These are phyloP conservation scores for Turritopsis rubra DNA, from an alignment of 30 jellyfish, hydroid and myxozoan species.

Conservation along the genomic window DNA sequence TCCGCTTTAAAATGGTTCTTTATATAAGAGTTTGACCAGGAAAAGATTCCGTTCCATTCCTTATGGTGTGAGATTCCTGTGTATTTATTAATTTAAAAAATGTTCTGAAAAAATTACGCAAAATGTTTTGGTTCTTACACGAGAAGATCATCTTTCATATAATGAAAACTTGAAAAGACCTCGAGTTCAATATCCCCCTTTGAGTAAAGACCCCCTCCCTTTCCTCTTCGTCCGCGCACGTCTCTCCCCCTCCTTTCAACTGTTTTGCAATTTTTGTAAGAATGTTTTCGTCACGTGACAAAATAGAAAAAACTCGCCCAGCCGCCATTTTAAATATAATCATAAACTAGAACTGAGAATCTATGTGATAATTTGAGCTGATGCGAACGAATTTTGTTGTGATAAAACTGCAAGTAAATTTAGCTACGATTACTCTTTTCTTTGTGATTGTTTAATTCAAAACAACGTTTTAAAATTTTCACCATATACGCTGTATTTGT, in stretches of 20 bases:
- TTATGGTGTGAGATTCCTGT: too few relatives aligned
- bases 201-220: neutral
- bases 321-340: constrained; percentile 90
- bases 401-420: neutral
- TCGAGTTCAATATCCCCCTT: neutral
- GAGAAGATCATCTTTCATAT: neutral
- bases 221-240: neutral
- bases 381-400: neutral
- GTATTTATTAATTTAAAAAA: too few relatives aligned
- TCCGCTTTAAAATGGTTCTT: too few relatives aligned
- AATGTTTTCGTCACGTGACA: constrained; percentile 92
- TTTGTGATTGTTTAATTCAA: neutral
- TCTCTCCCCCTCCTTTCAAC: too few relatives aligned
- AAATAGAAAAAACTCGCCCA: constrained; percentile 19
- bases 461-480: neutral
- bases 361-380: neutral
- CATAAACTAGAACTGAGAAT: neutral
- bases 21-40: too few relatives aligned
- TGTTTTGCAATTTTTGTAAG: constrained; percentile 9
- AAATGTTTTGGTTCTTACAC: neutral
- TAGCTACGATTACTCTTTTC: neutral
- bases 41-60: too few relatives aligned
- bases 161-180: neutral
- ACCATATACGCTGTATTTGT: neutral
- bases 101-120: neutral